Percentiles rank a stretch among this genome's conserved stretches.
Evolutionary conservation across 2,888 invertebrate species (phyloP).

Genomic region (Platycheirus albimanus): DNA sequence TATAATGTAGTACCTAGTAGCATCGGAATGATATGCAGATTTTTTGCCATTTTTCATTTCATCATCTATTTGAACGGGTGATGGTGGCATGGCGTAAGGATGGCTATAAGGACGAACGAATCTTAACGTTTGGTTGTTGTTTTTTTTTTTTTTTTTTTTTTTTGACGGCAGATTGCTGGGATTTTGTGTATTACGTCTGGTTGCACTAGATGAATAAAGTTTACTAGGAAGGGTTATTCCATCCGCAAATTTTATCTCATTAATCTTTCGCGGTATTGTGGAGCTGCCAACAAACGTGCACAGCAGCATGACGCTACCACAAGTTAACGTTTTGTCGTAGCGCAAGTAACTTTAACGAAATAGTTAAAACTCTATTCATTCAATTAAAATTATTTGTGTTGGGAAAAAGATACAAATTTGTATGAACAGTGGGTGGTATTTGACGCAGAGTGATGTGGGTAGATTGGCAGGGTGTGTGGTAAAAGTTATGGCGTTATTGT

Average conservation of each 20-base stretch:
- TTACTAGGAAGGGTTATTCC: conserved; percentile 61
- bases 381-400: conserved; percentile 66
- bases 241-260: conserved; percentile 69
- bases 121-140: conserved; percentile 53
- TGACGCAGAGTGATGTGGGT: too few species aligned
- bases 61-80: conserved; percentile 43
- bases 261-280: conserved; percentile 74
- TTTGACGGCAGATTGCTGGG: conserved; percentile 53
- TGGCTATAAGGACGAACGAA: conserved; percentile 31
- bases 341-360: conserved; percentile 43
- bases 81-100: too few species aligned
- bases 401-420: conserved; percentile 9
- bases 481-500: neutral
- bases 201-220: conserved; percentile 8
- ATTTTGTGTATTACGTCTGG: conserved; percentile 24
- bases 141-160: too few species aligned
- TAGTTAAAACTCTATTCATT: conserved; percentile 58
- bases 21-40: conserved; percentile 73
- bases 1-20: neutral
- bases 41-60: conserved; percentile 74
- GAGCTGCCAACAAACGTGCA: conserved; percentile 60
- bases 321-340: conserved; percentile 57
- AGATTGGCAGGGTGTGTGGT: conserved; percentile 31
- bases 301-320: conserved; percentile 65
- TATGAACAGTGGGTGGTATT: conserved; percentile 7